Conservation (phyloP, 1,140 invertebrate species). For the Ephestia elutella region DNA sequence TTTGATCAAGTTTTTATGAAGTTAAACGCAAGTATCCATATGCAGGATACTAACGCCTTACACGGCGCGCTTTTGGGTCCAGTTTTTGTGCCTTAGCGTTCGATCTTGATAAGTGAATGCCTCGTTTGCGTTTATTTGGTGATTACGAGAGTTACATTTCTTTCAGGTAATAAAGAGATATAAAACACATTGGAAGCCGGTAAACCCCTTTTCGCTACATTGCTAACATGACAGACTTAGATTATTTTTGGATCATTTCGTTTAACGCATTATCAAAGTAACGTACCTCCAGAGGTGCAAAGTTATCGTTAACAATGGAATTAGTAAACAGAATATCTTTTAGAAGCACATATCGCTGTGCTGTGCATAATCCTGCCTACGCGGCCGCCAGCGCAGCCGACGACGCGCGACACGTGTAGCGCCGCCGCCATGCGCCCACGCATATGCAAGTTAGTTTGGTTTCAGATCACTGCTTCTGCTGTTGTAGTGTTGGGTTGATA, state of each 20-base stretch:
- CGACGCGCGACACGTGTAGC: slow-evolving; percentile 10
- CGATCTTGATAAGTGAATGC: slow-evolving; percentile 51
- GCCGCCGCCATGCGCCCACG: slow-evolving; percentile 15
- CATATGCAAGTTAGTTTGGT: slow-evolving; percentile 12
- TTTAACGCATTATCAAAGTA: too few species aligned
- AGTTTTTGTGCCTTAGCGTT: slow-evolving; percentile 62
- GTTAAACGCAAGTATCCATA: slow-evolving; percentile 57
- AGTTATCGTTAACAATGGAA: background rate
- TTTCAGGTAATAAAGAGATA: background rate
- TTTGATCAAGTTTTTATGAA: slow-evolving; percentile 61
- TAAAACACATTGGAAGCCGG: background rate
- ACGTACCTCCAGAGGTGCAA: background rate
- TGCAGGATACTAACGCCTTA: slow-evolving; percentile 50
- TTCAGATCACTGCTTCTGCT: slow-evolving; percentile 13
- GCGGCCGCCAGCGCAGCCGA: background rate
- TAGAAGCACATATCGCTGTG: background rate
- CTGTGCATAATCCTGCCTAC: slow-evolving; percentile 6
- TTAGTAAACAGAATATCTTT: background rate
- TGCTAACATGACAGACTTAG: too few species aligned
- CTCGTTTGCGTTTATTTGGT: slow-evolving; percentile 45
- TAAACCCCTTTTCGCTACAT: too few species aligned
- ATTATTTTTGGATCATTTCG: too few species aligned
- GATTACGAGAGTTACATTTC: background rate
- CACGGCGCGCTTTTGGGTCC: slow-evolving; percentile 38
- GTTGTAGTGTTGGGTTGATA: slow-evolving; percentile 15